These are phyloP conservation scores for Kryptopterus vitreolus DNA, from an alignment of 2,797 vertebrate genomes.

Conservation along the genomic window DNA sequence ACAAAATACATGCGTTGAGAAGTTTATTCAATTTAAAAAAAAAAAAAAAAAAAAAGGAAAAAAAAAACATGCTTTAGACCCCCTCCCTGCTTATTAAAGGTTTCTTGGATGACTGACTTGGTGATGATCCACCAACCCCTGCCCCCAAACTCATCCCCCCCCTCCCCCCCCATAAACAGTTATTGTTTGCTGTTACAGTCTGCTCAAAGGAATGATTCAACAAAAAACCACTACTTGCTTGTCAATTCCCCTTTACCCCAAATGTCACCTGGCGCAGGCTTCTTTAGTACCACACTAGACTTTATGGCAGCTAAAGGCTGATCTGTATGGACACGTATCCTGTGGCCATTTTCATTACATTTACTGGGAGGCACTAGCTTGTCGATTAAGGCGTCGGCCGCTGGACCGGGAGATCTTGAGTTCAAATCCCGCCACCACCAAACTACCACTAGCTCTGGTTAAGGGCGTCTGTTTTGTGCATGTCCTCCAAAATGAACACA, in stretches of 20 bases:
- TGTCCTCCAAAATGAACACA: neutral
- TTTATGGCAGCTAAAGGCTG: neutral
- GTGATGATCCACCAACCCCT: neutral
- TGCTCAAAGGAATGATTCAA: conserved; percentile 9
- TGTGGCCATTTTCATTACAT: neutral
- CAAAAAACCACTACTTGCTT: neutral
- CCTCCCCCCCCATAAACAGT: too few relatives aligned
- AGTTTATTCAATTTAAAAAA: conserved; percentile 4
- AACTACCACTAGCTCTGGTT: too few relatives aligned
- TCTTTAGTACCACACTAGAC: neutral
- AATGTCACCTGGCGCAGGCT: neutral
- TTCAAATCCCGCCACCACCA: too few relatives aligned
- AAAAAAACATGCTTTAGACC: neutral
- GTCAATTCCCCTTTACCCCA: neutral
- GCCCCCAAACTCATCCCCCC: too few relatives aligned
- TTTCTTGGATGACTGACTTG: neutral
- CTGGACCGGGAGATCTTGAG: too few relatives aligned
- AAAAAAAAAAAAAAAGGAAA: neutral
- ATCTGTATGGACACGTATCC: neutral
- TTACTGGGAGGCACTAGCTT: too few relatives aligned
- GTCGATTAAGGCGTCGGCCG: too few relatives aligned
- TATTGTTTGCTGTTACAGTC: conserved; percentile 5
- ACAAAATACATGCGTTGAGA: neutral
- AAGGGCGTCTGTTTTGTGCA: too few relatives aligned
- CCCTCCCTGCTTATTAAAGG: neutral